These are phyloP conservation scores for Hydraecia micacea DNA, from an alignment of 2,888 invertebrate species.

Conservation along the genomic window DNA sequence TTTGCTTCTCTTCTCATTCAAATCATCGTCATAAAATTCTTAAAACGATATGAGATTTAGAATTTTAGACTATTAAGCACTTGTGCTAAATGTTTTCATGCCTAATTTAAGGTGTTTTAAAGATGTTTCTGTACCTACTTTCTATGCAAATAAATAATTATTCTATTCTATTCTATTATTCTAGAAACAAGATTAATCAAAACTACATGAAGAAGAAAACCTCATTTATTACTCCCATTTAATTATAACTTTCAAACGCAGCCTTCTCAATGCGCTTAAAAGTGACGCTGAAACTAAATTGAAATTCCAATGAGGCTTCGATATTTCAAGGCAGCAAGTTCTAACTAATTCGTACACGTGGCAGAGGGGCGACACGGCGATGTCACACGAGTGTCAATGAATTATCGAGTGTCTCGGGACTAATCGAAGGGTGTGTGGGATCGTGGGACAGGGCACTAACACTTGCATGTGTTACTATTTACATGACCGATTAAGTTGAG, in stretches of 20 bases:
- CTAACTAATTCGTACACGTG: slow-evolving; percentile 73
- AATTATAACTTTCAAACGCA: slow-evolving; percentile 2
- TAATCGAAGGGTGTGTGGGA: slow-evolving; percentile 75
- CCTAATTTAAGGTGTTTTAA: no score
- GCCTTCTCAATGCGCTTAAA: slow-evolving; percentile 29
- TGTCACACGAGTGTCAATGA: slow-evolving; percentile 80
- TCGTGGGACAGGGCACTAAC: slow-evolving; percentile 57
- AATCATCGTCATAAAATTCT: background rate
- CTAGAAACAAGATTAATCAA: background rate
- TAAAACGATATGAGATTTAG: background rate
- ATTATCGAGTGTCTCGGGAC: slow-evolving; percentile 84
- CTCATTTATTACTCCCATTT: slow-evolving; percentile 3
- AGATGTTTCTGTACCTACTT: no score
- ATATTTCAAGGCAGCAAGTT: slow-evolving; percentile 57
- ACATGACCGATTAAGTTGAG: slow-evolving; percentile 58
- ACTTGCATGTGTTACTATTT: slow-evolving; percentile 58
- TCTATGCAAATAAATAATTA: no score
- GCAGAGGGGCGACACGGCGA: slow-evolving; percentile 52
- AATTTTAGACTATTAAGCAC: no score
- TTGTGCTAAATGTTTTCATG: no score
- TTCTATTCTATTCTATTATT: no score
- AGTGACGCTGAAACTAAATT: slow-evolving; percentile 47
- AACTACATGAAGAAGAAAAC: background rate
- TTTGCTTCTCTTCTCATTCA: background rate
- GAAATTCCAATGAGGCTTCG: slow-evolving; percentile 60